Evolutionary conservation across 2,797 vertebrate genomes (phyloP).

Genomic region (Gymnoscopelus microlampas): DNA sequence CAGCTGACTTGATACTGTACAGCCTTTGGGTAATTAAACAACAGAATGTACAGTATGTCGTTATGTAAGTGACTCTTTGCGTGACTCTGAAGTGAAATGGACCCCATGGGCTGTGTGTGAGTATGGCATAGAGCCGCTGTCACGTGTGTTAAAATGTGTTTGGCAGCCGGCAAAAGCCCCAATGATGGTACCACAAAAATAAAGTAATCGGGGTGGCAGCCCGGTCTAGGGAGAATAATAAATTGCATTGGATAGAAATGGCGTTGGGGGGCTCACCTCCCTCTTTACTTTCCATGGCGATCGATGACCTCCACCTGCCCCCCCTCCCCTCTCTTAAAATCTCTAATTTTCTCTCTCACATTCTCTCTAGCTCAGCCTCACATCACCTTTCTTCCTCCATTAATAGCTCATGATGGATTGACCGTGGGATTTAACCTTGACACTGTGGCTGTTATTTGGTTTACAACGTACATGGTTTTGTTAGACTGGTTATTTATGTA

Average conservation of each 20-base stretch:
- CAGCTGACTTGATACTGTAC: not conserved
- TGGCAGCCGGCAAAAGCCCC: conserved; percentile 17
- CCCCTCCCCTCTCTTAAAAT: not conserved
- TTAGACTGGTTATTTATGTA: not conserved
- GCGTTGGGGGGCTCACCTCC: not conserved
- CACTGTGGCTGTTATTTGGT: not conserved
- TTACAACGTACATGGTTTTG: conserved; percentile 6
- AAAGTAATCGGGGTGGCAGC: conserved; percentile 50
- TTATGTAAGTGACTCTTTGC: conserved; percentile 37
- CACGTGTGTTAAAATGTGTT: conserved; percentile 37
- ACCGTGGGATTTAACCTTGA: not conserved
- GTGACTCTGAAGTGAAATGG: conserved; percentile 6
- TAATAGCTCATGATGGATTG: conserved; percentile 9
- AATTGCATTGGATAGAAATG: conserved; percentile 33
- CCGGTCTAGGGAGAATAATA: conserved; percentile 39
- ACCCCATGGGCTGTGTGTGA: conserved; percentile 13
- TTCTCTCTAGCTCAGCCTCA: conserved; percentile 1
- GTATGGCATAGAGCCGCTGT: conserved; percentile 24
- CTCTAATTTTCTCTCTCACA: conserved; percentile 2
- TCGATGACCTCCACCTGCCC: conserved; percentile 47
- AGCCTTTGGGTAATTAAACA: conserved; percentile 44
- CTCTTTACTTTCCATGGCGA: conserved; percentile 47
- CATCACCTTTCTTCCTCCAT: not conserved
- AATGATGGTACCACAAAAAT: conserved; percentile 44
- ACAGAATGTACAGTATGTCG: conserved; percentile 25